Evolutionary conservation across 64 coral and sea anemone genomes (phyloP).

Genomic region (Montipora foliosa): DNA sequence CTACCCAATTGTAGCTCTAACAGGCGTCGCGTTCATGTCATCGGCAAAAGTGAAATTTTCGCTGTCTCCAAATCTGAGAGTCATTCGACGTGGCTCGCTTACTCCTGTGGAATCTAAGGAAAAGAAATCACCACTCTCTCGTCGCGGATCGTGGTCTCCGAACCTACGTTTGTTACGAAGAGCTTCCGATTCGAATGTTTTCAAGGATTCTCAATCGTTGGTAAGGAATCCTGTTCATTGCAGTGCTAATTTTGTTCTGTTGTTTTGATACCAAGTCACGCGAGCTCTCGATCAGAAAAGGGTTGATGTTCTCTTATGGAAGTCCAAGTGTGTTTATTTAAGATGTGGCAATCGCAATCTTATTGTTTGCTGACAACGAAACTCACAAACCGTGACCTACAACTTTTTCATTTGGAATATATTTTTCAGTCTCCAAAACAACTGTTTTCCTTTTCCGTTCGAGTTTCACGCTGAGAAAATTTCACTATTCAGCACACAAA

Average conservation of each 20-base stretch:
- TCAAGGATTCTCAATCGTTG: conserved; percentile 4
- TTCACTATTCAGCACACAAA: neutral
- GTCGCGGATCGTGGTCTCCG: conserved; percentile 40
- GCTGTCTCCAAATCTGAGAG: conserved; percentile 23
- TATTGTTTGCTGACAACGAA: neutral
- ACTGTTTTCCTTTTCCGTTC: conserved; percentile 7
- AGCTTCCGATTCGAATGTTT: conserved; percentile 10
- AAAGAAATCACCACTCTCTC: conserved; percentile 50
- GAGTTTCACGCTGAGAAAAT: neutral
- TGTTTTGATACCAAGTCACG: neutral
- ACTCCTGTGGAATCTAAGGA: neutral
- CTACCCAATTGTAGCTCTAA: neutral
- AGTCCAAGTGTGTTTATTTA: conserved; percentile 4
- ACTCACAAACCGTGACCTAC: neutral
- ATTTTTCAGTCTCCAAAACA: neutral
- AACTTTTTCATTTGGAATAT: neutral
- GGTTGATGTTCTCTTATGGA: neutral
- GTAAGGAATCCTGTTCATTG: neutral
- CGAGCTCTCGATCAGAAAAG: neutral
- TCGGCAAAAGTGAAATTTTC: conserved; percentile 32
- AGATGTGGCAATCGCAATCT: conserved; percentile 37
- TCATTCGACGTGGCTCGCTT: conserved; percentile 10
- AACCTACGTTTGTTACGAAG: conserved; percentile 41
- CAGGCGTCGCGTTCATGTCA: neutral
- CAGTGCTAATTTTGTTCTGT: neutral